Percentiles rank a stretch among this genome's conserved stretches.
These are phyloP conservation scores for Eumerus sabulonum DNA, from an alignment of 2,888 invertebrate genomes.

Conservation along the genomic window DNA sequence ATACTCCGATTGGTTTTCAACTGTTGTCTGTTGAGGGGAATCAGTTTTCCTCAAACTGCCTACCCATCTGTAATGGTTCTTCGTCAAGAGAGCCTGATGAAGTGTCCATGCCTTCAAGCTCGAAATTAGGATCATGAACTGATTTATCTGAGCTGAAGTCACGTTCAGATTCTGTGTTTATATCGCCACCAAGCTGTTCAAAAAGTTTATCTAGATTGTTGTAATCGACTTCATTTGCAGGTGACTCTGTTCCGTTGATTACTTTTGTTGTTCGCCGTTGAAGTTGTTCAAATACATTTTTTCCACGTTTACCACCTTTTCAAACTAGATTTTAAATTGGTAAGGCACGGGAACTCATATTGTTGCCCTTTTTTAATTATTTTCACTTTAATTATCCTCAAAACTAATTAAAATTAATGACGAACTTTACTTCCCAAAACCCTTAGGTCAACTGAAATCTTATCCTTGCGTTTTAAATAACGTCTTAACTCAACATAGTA, in stretches of 20 bases:
- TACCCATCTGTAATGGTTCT: constrained; percentile 31
- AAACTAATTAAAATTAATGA: constrained; percentile 19
- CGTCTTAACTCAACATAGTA: constrained; percentile 15
- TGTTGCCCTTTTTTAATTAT: constrained; percentile 1
- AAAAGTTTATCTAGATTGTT: constrained; percentile 32
- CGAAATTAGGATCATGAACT: constrained; percentile 25
- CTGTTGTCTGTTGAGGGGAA: constrained; percentile 13
- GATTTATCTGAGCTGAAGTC: constrained; percentile 26
- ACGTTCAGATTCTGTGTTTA: constrained; percentile 11
- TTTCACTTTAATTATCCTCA: constrained; percentile 21
- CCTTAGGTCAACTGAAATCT: constrained; percentile 32
- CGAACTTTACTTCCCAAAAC: constrained; percentile 9
- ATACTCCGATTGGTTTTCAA: constrained; percentile 10
- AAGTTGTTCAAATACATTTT: constrained; percentile 23
- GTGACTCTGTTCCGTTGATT: constrained; percentile 30
- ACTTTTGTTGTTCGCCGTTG: constrained; percentile 3
- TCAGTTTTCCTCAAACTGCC: constrained; percentile 33
- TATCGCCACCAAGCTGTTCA: constrained; percentile 15
- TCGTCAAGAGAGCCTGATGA: constrained; percentile 27
- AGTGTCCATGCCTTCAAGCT: constrained; percentile 15
- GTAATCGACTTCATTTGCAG: constrained; percentile 29
- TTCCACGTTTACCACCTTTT: too few species aligned
- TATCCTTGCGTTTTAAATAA: constrained; percentile 17
- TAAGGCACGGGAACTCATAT: constrained; percentile 16
- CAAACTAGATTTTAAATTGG: constrained; percentile 31